A percentile compares a stretch with the other conserved stretches of the same genome.
These are phyloP conservation scores for Cataglyphis cursor DNA, from an alignment of 2,888 invertebrate species.

Conservation along the genomic window DNA sequence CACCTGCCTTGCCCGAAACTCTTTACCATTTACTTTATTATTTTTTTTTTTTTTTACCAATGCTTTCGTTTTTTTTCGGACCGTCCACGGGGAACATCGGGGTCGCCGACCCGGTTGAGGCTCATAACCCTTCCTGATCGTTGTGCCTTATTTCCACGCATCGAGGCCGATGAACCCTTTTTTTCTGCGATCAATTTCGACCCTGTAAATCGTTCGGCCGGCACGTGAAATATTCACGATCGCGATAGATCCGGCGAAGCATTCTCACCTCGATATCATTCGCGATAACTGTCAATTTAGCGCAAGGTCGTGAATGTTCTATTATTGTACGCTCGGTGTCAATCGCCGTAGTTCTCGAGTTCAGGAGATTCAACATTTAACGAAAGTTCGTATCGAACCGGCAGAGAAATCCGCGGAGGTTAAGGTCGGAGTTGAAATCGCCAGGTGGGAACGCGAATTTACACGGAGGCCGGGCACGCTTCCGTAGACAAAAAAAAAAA, in stretches of 20 bases:
- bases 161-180: constrained; percentile 67
- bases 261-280: neutral
- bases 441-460: constrained; percentile 12
- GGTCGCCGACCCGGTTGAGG: constrained; percentile 77
- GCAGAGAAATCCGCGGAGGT: neutral
- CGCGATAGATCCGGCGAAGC: neutral
- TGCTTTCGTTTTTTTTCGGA: constrained; percentile 71
- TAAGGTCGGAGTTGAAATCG: constrained; percentile 1
- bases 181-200: constrained; percentile 58
- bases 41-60: constrained; percentile 66
- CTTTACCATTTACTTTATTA: constrained; percentile 72
- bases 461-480: constrained; percentile 8
- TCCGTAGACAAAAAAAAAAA: constrained; percentile 13
- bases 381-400: neutral
- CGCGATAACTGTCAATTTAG: neutral
- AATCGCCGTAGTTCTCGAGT: neutral
- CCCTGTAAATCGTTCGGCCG: constrained; percentile 13
- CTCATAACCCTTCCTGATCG: constrained; percentile 75
- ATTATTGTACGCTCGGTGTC: neutral
- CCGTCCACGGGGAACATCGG: constrained; percentile 73
- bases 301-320: neutral
- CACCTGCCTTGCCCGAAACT: constrained; percentile 81
- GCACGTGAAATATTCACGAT: constrained; percentile 16
- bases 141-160: constrained; percentile 55
- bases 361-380: neutral